Conservation (phyloP, 1,140 invertebrate species). For the Eubasilissa regina region DNA sequence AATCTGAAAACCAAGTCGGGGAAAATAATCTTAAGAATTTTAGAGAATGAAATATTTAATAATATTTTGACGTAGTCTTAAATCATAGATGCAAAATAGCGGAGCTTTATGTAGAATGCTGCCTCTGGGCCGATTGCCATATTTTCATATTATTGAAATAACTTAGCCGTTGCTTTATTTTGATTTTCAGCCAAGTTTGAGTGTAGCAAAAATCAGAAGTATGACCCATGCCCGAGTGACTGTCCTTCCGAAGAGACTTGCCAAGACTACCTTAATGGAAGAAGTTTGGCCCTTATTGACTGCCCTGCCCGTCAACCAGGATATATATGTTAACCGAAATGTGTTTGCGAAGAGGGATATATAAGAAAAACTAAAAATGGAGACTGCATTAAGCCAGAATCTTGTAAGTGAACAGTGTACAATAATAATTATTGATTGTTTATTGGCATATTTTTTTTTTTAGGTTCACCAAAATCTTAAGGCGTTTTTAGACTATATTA, state of each 20-base stretch:
- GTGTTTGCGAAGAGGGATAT: constrained; percentile 35
- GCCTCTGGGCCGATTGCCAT: not conserved
- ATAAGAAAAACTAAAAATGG: constrained; percentile 14
- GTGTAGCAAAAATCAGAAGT: constrained; percentile 8
- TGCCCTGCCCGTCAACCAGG: not conserved
- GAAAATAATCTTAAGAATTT: not conserved
- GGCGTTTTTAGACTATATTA: not conserved
- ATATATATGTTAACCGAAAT: not conserved
- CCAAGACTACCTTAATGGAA: not conserved
- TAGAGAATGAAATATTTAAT: not conserved
- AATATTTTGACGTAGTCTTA: not conserved
- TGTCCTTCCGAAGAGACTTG: constrained; percentile 14
- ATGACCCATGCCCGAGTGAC: not conserved
- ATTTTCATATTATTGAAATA: not conserved
- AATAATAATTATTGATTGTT: not conserved
- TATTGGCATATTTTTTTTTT: not conserved
- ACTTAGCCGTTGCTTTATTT: not conserved
- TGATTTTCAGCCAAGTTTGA: constrained; percentile 29
- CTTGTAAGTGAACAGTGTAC: not conserved
- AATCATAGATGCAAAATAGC: not conserved
- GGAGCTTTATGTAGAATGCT: not conserved
- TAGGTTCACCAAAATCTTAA: not conserved
- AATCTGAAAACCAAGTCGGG: too few species aligned
- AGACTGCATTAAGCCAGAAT: not conserved
- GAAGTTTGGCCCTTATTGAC: not conserved